These are phyloP conservation scores for Phalacrocorax brasilianus DNA, from an alignment of 2,113 vertebrate species.

Conservation along the genomic window DNA sequence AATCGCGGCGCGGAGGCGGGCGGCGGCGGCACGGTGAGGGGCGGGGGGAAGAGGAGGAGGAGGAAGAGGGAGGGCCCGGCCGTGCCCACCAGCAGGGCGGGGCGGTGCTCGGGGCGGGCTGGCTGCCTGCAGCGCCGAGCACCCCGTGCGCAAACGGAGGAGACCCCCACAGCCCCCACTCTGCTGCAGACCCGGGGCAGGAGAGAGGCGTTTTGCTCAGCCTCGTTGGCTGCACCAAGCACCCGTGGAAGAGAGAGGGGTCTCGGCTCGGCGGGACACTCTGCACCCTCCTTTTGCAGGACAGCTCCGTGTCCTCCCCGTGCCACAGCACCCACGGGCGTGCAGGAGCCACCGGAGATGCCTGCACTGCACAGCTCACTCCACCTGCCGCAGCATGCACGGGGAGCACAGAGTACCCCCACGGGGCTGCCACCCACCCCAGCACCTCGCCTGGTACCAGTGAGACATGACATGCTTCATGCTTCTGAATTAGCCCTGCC, in stretches of 20 bases:
- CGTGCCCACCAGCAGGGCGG: background rate
- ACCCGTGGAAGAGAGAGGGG: background rate
- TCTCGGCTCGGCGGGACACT: background rate
- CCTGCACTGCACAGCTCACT: background rate
- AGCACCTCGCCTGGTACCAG: background rate
- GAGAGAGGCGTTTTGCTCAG: background rate
- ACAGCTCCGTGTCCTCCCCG: fast-evolving
- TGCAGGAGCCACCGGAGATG: background rate
- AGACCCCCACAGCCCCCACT: too few species aligned
- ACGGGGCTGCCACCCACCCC: background rate
- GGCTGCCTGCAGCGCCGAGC: background rate
- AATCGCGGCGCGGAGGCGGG: too few species aligned
- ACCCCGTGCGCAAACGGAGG: background rate
- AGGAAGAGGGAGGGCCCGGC: too few species aligned
- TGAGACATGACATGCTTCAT: background rate
- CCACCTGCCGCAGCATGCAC: fast-evolving
- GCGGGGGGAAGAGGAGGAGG: too few species aligned
- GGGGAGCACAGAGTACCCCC: background rate
- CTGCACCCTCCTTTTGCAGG: background rate
- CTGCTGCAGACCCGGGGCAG: background rate
- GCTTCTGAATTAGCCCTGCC: background rate
- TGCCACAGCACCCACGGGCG: background rate
- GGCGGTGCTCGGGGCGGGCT: background rate
- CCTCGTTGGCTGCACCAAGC: too few species aligned
- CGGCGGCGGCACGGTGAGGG: too few species aligned